Percentiles rank a stretch among this genome's conserved stretches.
Evolutionary conservation across 92 coral and sea anemone species (phyloP).

Genomic region (Porites lobata): DNA sequence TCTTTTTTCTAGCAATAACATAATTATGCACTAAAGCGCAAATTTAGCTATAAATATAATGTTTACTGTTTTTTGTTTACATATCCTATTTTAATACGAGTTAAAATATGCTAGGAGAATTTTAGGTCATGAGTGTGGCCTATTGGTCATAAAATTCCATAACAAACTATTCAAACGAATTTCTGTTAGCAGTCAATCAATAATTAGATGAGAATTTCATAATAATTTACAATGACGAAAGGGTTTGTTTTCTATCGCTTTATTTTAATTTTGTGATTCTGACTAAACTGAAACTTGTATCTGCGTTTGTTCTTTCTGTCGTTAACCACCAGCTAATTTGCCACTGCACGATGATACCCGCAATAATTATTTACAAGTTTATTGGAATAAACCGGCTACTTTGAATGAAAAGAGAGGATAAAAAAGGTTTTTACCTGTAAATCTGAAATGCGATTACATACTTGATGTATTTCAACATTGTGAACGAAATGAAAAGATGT

Average conservation of each 20-base stretch:
- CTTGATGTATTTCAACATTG: too few species aligned
- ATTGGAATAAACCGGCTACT: not conserved
- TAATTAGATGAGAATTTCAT: not conserved
- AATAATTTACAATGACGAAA: too few species aligned
- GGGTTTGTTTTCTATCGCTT: not conserved
- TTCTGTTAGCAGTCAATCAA: too few species aligned
- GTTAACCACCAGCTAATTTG: not conserved
- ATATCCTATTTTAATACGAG: not conserved
- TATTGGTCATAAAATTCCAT: too few species aligned
- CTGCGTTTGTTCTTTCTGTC: not conserved
- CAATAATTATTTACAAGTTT: not conserved
- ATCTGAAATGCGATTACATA: not conserved
- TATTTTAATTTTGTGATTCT: not conserved
- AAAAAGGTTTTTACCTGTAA: not conserved
- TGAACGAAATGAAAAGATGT: too few species aligned
- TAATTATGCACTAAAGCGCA: constrained; percentile 17
- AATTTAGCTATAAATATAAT: constrained; percentile 12
- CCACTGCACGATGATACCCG: not conserved
- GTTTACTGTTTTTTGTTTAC: constrained; percentile 25
- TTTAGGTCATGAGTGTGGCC: not conserved
- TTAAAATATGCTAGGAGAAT: not conserved
- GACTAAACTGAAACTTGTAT: not conserved
- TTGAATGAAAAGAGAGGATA: not conserved
- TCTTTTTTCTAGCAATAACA: not conserved
- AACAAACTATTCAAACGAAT: too few species aligned